Evolutionary conservation across 2,888 invertebrate species (phyloP), one percentile per base, ranked within the genome.

Genomic region (Tetragonula carbonaria): DNA sequence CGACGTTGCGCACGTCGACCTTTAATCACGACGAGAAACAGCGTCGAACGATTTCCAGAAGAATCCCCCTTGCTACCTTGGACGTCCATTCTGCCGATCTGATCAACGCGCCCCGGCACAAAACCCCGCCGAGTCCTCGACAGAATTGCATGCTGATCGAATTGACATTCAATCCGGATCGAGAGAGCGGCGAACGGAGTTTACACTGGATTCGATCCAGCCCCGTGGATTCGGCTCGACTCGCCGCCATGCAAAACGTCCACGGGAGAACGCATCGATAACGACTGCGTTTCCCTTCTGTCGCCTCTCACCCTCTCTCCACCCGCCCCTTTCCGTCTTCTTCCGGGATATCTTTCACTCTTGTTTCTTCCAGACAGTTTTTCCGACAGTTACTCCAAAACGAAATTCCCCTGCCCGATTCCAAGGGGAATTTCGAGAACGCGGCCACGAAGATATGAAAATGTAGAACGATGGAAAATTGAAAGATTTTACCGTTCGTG

Each of bases 81-180:
- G 73, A 72, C 76, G 81, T 77, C 76, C 81, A 76, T 81, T 81
- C 73, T 73, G 53, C 65, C 67, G 45, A 65, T 75, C 67, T 28
- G 76, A 53, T 67, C 50, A 72, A 62, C 73, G 73, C 59, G 53
- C 18, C 45, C 45, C 65, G n/a, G 66, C 71, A 51, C 57, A 59
- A 81, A 55, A 59, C 55, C 50, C 50, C 28, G 75, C 57, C 71
- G 80, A 53, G 83, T 57, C 74, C 80, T 80, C 80, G 80, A 82
- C 72, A 78, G 82, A 75, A 83, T 83, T 80, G 80, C 86, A 76
- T 67, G 74, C 73, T 85, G 86, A 85, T 85, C 86, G 86, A 86
- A 85, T 86, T 85, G 86, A 86, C 86, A 85, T 86, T 86, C 85
- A 85, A 85, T 85, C 85, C 73, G 75, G 83, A 85, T 85, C 83